These are phyloP conservation scores for Noctuana brunneofusca DNA, from an alignment of 2,888 invertebrate genomes.

Conservation along the genomic window DNA sequence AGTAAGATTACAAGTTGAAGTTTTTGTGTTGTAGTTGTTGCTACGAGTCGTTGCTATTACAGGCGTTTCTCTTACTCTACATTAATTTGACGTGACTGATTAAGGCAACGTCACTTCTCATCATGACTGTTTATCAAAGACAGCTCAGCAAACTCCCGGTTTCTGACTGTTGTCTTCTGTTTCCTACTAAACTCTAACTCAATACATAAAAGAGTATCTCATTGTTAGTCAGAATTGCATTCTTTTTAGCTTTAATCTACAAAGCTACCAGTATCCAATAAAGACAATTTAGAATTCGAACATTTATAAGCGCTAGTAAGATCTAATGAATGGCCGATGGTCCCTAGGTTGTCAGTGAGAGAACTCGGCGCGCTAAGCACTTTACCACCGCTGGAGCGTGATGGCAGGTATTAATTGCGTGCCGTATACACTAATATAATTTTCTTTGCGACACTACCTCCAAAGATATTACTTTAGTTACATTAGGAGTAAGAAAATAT, in stretches of 20 bases:
- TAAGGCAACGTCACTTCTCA: no score
- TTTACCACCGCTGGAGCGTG: not conserved
- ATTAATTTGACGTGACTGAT: no score
- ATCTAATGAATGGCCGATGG: not conserved
- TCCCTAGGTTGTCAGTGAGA: conserved; percentile 3
- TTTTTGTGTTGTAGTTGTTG: no score
- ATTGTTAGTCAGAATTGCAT: not conserved
- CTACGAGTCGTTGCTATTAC: no score
- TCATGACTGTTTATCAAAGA: no score
- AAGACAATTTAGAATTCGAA: not conserved
- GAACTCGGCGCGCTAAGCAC: not conserved
- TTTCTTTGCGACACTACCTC: not conserved
- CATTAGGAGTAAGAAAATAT: not conserved
- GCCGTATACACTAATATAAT: not conserved
- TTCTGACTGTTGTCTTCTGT: no score
- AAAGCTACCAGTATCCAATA: no score
- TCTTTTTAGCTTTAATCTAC: not conserved
- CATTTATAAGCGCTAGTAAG: not conserved
- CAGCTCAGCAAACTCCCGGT: no score
- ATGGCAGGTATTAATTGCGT: conserved; percentile 3
- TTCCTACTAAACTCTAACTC: no score
- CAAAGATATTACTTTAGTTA: not conserved
- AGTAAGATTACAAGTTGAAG: no score
- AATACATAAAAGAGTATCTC: no score
- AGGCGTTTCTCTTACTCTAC: no score